Evolutionary conservation across 2,797 vertebrate species (phyloP).

Genomic region (Atherinosoma microstoma): DNA sequence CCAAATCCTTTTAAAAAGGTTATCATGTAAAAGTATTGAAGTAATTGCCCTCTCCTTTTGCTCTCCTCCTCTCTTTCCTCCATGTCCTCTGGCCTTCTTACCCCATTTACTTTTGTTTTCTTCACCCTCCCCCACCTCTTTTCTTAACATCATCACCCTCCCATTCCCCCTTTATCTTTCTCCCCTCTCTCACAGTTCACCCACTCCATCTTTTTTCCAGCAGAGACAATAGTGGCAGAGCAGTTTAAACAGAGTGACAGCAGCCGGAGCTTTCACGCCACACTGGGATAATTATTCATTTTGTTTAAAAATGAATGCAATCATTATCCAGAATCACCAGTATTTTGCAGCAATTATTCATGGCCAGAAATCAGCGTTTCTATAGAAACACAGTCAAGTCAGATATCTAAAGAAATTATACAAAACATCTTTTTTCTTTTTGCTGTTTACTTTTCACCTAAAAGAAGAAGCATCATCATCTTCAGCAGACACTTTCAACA

Average conservation of each 20-base stretch:
- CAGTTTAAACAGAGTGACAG: background rate
- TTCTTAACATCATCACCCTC: conserved; percentile 37
- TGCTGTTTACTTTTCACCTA: conserved; percentile 12
- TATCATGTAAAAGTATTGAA: background rate
- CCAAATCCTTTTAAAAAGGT: background rate
- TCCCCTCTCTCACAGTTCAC: conserved; percentile 5
- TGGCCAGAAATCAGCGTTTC: background rate
- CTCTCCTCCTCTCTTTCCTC: background rate
- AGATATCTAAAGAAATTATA: background rate
- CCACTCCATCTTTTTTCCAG: conserved; percentile 59
- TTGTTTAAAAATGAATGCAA: conserved; percentile 2
- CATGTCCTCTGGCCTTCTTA: conserved; percentile 23
- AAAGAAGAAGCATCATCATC: conserved; percentile 53
- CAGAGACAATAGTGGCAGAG: conserved; percentile 14
- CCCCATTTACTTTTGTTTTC: conserved; percentile 39
- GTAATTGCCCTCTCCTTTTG: background rate
- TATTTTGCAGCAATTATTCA: background rate
- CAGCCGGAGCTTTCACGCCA: conserved; percentile 6
- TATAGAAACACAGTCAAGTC: background rate
- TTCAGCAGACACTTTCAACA: conserved; percentile 56
- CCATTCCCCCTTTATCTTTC: conserved; percentile 38
- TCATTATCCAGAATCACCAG: background rate
- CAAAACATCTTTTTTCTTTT: background rate
- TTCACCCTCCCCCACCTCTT: conserved; percentile 41
- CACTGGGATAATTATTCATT: conserved; percentile 2